Evolutionary conservation across 2,888 invertebrate genomes (phyloP).

Genomic region (Amitus sp.): DNA sequence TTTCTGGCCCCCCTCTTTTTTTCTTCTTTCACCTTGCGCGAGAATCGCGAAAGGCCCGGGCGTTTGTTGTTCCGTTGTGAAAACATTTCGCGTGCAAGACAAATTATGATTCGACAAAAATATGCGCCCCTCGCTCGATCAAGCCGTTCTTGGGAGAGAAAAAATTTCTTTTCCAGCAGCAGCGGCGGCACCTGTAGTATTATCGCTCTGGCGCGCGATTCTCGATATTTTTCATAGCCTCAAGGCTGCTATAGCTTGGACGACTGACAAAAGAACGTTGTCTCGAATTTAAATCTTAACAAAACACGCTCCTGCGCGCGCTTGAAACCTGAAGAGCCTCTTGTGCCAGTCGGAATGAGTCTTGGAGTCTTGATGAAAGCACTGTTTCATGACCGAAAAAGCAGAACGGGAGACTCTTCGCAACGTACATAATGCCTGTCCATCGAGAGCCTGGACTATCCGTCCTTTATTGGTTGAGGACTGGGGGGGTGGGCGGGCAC

Average conservation of each 20-base stretch:
- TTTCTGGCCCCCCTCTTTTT: background rate
- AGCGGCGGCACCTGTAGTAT: background rate
- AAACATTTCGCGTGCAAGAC: constrained; percentile 3
- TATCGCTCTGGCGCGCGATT: no score
- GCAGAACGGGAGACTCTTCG: constrained; percentile 26
- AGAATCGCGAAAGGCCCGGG: no score
- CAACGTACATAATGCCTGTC: constrained; percentile 40
- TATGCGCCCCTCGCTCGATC: no score
- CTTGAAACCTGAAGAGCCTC: constrained; percentile 20
- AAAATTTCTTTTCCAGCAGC: background rate
- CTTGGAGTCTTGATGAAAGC: constrained; percentile 36
- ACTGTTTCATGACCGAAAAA: constrained; percentile 37
- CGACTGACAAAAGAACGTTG: constrained; percentile 4
- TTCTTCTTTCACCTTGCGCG: no score
- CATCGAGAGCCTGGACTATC: constrained; percentile 42
- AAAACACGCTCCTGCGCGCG: constrained; percentile 16
- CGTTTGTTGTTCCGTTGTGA: background rate
- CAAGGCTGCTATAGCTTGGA: no score
- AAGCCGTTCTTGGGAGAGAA: no score
- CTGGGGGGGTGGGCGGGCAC: constrained; percentile 4
- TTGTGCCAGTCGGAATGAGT: constrained; percentile 15
- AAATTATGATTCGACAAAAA: constrained; percentile 6
- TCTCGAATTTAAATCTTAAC: constrained; percentile 1
- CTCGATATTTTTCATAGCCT: background rate
- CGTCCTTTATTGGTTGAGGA: constrained; percentile 39